Evolutionary conservation across 2,797 vertebrate species (phyloP).

Genomic region (Characodon lateralis): DNA sequence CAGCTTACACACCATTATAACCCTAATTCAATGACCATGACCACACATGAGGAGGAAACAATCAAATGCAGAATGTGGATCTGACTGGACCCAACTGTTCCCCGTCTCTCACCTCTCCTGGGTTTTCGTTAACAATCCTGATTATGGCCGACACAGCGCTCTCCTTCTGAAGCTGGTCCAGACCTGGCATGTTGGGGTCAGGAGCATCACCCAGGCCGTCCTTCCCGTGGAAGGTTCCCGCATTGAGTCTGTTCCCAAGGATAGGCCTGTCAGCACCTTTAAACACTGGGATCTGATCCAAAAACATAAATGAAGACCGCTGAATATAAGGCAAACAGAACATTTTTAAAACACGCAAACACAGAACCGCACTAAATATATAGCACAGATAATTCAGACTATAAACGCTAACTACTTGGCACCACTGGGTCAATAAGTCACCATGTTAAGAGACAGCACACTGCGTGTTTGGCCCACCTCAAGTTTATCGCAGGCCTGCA

Average conservation of each 20-base stretch:
- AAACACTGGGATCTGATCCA: slow-evolving; percentile 81
- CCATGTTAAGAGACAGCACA: background rate
- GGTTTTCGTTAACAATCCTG: slow-evolving; percentile 76
- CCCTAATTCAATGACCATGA: background rate
- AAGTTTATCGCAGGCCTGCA: slow-evolving; percentile 71
- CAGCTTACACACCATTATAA: too few species aligned
- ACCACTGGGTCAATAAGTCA: background rate
- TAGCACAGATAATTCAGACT: background rate
- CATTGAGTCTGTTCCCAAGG: slow-evolving; percentile 60
- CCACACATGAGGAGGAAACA: background rate
- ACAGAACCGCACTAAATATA: background rate
- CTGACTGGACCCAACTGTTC: background rate
- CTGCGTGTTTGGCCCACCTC: slow-evolving; percentile 63
- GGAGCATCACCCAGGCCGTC: slow-evolving; percentile 82
- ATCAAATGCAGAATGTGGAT: background rate
- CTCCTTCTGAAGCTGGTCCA: slow-evolving; percentile 77
- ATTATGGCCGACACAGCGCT: slow-evolving; percentile 78
- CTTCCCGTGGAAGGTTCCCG: slow-evolving; percentile 73
- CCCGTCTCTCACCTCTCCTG: slow-evolving; percentile 72
- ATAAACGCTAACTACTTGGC: background rate
- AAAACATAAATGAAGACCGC: background rate
- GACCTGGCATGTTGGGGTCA: slow-evolving; percentile 70
- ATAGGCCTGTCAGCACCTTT: slow-evolving; percentile 70
- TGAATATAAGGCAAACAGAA: background rate
- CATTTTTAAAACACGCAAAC: background rate